These are phyloP conservation scores for Helicoverpa zea DNA, from an alignment of 1,140 invertebrate genomes.

Conservation along the genomic window DNA sequence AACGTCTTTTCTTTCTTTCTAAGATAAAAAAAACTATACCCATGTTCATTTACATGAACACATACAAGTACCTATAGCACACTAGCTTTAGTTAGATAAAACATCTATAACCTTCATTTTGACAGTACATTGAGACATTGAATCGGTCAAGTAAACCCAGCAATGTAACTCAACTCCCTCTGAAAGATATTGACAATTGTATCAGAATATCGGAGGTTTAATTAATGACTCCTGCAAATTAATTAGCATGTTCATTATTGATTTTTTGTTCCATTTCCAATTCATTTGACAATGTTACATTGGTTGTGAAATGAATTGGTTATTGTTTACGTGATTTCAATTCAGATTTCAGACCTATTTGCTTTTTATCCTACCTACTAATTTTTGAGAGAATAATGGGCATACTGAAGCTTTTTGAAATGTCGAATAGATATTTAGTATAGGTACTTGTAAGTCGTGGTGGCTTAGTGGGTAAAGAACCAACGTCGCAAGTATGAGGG, in stretches of 20 bases:
- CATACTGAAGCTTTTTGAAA: no score
- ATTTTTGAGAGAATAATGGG: slow-evolving; percentile 6
- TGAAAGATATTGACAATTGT: neutral
- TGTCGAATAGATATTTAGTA: neutral
- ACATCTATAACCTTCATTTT: no score
- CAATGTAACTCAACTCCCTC: no score
- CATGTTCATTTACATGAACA: no score
- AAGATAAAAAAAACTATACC: no score
- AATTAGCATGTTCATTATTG: slow-evolving; percentile 48
- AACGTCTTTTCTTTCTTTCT: no score
- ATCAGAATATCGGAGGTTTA: slow-evolving; percentile 16
- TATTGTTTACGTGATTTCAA: neutral
- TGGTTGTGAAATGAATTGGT: neutral
- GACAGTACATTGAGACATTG: no score
- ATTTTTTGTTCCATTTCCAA: slow-evolving; percentile 37
- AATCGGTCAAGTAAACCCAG: neutral
- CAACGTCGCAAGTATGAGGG: no score
- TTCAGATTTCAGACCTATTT: neutral
- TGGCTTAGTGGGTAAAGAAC: no score
- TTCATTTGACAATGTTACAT: neutral
- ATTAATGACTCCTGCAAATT: slow-evolving; percentile 54
- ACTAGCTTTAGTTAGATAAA: no score
- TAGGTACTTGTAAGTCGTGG: neutral
- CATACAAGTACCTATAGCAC: no score
- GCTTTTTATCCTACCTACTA: neutral